Evolutionary conservation across 2,888 invertebrate species (phyloP).

Genomic region (Calliopum simillimum): DNA sequence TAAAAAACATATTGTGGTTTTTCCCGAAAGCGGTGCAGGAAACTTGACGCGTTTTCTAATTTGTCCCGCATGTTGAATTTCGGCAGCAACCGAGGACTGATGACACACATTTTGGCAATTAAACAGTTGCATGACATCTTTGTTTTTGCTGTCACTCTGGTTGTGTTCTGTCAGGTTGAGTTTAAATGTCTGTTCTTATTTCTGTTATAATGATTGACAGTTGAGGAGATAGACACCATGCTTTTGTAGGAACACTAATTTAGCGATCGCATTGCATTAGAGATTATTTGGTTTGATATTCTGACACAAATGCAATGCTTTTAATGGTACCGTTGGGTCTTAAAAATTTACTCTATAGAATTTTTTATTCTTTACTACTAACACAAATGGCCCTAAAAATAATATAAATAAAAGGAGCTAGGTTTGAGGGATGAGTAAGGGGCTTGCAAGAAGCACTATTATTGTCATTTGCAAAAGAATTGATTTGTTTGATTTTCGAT

Average conservation of each 20-base stretch:
- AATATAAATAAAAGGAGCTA: no score
- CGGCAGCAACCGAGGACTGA: background rate
- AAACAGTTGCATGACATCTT: constrained; percentile 4
- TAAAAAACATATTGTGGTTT: background rate
- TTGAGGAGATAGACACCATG: background rate
- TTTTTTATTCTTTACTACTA: no score
- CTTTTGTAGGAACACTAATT: background rate
- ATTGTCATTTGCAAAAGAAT: no score
- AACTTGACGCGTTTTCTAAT: background rate
- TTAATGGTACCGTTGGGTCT: no score
- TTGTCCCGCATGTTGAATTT: background rate
- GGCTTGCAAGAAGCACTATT: no score
- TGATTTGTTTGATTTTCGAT: no score
- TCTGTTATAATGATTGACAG: constrained; percentile 13
- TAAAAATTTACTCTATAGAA: no score
- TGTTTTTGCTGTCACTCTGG: background rate
- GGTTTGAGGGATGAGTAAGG: no score
- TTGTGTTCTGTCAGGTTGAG: constrained; percentile 7
- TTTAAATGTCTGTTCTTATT: background rate
- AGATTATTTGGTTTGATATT: no score
- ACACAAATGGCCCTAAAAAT: no score
- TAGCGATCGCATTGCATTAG: background rate
- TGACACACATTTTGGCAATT: constrained; percentile 3
- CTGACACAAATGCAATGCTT: no score
- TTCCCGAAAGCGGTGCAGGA: background rate